Conservation (phyloP, 2,888 invertebrate species). For the Acheta domesticus region DNA sequence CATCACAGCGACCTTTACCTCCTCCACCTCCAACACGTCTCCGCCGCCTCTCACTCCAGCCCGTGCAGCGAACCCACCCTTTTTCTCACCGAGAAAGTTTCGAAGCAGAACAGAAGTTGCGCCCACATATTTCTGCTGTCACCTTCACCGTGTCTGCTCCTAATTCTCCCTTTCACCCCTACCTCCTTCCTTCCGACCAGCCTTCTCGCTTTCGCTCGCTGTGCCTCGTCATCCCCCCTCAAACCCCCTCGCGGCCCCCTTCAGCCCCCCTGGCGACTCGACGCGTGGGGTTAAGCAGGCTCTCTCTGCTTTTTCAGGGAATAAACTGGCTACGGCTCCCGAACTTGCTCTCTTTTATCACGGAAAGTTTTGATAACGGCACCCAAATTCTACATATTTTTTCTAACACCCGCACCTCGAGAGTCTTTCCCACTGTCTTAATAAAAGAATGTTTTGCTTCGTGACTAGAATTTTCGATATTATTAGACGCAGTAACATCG, state of each 20-base stretch:
- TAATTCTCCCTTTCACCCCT: not conserved
- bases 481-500: no score
- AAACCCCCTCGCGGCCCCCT: not conserved
- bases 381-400: slow-evolving; percentile 1
- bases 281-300: not conserved
- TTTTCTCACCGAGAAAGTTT: not conserved
- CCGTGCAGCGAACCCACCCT: not conserved
- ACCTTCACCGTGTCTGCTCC: slow-evolving; percentile 8
- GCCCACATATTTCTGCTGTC: slow-evolving; percentile 18
- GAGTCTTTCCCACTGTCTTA: slow-evolving; percentile 4
- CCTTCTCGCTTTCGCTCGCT: not conserved
- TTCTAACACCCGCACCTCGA: not conserved
- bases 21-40: not conserved
- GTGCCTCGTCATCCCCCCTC: not conserved
- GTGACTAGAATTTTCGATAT: no score
- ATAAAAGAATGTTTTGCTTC: not conserved
- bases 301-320: not conserved
- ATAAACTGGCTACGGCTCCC: not conserved
- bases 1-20: no score
- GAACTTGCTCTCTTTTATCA: slow-evolving; percentile 11
- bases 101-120: slow-evolving; percentile 2
- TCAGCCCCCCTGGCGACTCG: not conserved
- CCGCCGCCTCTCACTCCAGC: slow-evolving; percentile 1
- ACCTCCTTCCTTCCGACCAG: not conserved
- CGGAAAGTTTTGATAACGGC: slow-evolving; percentile 18